Evolutionary conservation across 2,797 vertebrate species (phyloP).

Genomic region (Poeciliopsis infans): DNA sequence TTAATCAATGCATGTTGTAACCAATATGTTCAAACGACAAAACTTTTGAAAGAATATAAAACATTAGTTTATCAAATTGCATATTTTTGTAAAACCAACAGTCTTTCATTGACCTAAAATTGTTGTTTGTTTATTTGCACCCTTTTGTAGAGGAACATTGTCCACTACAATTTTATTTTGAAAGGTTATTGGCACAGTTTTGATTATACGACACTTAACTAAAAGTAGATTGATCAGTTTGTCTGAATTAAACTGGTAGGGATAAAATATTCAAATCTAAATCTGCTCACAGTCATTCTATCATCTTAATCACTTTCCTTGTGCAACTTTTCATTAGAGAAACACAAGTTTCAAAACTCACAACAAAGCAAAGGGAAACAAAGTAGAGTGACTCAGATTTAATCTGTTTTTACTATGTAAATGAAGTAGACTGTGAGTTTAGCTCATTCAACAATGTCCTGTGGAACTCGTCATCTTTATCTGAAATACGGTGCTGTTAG

Average conservation of each 20-base stretch:
- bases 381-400: neutral
- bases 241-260: conserved; percentile 12
- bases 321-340: conserved; percentile 56
- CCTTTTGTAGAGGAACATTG: neutral
- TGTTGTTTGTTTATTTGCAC: neutral
- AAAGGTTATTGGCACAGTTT: neutral
- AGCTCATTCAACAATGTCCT: neutral
- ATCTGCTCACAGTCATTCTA: conserved; percentile 29
- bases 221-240: neutral
- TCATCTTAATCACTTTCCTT: conserved; percentile 35
- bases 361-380: conserved; percentile 9
- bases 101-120: neutral
- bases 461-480: conserved; percentile 5
- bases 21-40: neutral
- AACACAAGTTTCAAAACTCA: conserved; percentile 45
- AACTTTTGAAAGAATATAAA: neutral
- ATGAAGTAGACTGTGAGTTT: neutral
- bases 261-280: conserved; percentile 34
- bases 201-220: neutral
- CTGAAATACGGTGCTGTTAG: conserved; percentile 8
- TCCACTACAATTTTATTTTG: no score
- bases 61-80: neutral
- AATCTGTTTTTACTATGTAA: neutral
- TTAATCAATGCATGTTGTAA: neutral
- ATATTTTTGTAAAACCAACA: neutral